A percentile compares a stretch with the other conserved stretches of the same genome.
Conservation (phyloP, 2,888 invertebrate genomes). For the Teleogryllus oceanicus region DNA sequence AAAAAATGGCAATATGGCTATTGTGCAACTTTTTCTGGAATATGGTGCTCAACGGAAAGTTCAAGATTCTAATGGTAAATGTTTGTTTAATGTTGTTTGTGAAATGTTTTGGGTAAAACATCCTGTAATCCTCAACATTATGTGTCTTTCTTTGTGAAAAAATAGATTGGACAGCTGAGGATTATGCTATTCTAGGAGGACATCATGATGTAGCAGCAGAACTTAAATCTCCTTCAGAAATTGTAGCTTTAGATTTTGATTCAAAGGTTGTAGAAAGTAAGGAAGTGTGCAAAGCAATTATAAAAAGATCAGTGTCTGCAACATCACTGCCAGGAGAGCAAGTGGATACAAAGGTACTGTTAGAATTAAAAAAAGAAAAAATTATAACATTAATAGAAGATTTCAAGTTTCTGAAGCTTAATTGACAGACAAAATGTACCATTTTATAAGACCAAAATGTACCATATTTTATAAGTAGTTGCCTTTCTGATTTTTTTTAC, state of each 20-base stretch:
- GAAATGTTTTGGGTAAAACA: no score
- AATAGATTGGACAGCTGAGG: conserved; percentile 44
- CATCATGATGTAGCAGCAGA: conserved; percentile 41
- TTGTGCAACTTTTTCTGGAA: conserved; percentile 42
- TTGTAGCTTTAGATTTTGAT: conserved; percentile 24
- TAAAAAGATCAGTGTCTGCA: conserved; percentile 33
- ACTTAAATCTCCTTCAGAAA: conserved; percentile 35
- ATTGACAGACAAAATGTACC: no score
- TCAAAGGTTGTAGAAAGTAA: conserved; percentile 24
- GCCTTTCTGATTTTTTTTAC: no score
- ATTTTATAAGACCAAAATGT: no score
- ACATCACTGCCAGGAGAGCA: conserved; percentile 26
- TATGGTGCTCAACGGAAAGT: conserved; percentile 42
- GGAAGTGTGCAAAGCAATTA: neutral
- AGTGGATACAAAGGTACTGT: neutral
- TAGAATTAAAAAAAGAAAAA: no score
- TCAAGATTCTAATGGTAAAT: conserved; percentile 42
- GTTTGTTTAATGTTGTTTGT: neutral
- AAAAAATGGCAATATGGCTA: conserved; percentile 41
- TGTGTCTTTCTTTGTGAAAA: conserved; percentile 21
- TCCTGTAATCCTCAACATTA: neutral
- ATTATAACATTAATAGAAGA: no score
- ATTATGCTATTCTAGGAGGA: conserved; percentile 42
- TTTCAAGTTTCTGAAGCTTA: no score
- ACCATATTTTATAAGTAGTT: no score